phyloP scores from a whole-genome alignment of 2,888 invertebrate species.

The Oxycera nigricornis region DNA sequence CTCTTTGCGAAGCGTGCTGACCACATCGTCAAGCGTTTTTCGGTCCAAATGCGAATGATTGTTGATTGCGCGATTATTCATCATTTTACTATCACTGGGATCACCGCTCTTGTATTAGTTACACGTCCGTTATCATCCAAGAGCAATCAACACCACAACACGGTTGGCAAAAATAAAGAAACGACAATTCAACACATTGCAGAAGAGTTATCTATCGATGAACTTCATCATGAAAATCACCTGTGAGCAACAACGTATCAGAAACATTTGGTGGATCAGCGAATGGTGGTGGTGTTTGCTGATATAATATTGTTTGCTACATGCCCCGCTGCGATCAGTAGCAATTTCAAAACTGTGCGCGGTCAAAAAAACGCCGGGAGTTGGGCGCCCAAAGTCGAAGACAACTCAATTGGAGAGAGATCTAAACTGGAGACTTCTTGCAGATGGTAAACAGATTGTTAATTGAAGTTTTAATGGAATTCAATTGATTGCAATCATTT shows the following conservation, averaged over 20 bases:
- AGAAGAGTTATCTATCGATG: neutral
- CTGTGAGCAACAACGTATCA: slow-evolving; percentile 35
- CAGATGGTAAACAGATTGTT: slow-evolving; percentile 1
- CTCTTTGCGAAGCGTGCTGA: slow-evolving; percentile 50
- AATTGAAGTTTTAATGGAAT: slow-evolving; percentile 32
- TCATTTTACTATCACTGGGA: slow-evolving; percentile 39
- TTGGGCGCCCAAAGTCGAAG: too few relatives aligned
- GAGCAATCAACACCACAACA: neutral
- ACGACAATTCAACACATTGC: slow-evolving; percentile 16
- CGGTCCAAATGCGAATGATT: slow-evolving; percentile 46
- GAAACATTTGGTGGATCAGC: slow-evolving; percentile 25
- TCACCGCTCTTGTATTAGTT: slow-evolving; percentile 31
- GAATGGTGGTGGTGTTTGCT: neutral
- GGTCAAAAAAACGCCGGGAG: neutral
- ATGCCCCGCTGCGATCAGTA: slow-evolving; percentile 37
- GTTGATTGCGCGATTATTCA: slow-evolving; percentile 32
- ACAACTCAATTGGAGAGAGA: too few relatives aligned
- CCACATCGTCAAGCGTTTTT: slow-evolving; percentile 50
- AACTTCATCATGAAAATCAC: slow-evolving; percentile 18
- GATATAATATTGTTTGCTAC: slow-evolving; percentile 13
- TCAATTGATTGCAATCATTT: slow-evolving; percentile 29
- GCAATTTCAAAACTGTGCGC: slow-evolving; percentile 33
- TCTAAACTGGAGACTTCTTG: neutral
- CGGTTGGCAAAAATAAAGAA: slow-evolving; percentile 14
- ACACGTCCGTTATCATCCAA: neutral